Evolutionary conservation across 2,113 vertebrate species (phyloP).

Genomic region (Gambusia holbrooki): DNA sequence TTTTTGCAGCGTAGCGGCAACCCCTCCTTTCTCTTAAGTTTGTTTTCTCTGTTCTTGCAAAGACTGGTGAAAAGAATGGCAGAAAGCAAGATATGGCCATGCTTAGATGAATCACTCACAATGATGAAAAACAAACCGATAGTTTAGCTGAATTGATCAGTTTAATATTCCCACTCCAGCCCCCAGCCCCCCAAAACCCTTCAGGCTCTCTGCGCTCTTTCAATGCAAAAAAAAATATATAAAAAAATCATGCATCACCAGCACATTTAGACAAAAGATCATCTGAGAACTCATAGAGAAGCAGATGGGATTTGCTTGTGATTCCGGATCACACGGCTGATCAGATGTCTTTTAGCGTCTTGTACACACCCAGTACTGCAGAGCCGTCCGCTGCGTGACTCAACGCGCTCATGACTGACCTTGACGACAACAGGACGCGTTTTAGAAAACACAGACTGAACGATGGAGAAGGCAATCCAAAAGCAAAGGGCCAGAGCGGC

Average conservation of each 20-base stretch:
- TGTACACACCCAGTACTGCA: constrained; percentile 75
- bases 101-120: constrained; percentile 49
- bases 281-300: constrained; percentile 40
- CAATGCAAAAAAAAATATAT: constrained; percentile 22
- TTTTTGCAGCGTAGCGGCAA: no score
- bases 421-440: constrained; percentile 65
- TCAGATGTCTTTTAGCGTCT: constrained; percentile 16
- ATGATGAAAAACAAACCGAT: constrained; percentile 24
- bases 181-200: no score
- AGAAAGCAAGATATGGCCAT: constrained; percentile 42
- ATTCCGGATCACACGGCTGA: constrained; percentile 41
- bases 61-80: constrained; percentile 26
- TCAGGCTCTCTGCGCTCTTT: constrained; percentile 31
- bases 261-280: constrained; percentile 33
- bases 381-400: constrained; percentile 69
- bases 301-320: constrained; percentile 44
- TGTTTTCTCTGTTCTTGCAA: constrained; percentile 11
- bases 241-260: constrained; percentile 55
- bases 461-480: constrained; percentile 38
- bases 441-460: constrained; percentile 63
- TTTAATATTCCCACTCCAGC: background rate
- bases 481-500: constrained; percentile 23
- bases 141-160: constrained; percentile 12
- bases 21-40: background rate
- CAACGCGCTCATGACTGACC: constrained; percentile 75